A percentile compares a stretch with the other conserved stretches of the same genome.
Conservation (phyloP, 2,888 invertebrate species). For the Acleris sparsana region DNA sequence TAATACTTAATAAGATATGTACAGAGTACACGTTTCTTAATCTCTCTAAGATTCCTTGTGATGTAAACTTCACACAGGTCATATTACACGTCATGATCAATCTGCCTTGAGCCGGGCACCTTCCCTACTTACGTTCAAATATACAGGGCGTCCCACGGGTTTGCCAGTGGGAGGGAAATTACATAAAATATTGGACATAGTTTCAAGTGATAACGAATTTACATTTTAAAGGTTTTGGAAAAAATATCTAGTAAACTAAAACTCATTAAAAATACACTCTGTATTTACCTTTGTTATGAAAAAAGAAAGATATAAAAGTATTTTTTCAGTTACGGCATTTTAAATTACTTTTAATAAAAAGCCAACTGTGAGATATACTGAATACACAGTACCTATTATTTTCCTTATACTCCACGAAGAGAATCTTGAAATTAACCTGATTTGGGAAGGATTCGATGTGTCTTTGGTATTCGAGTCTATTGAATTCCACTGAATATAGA, state of each 20-base stretch:
- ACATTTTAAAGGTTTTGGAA: too few relatives aligned
- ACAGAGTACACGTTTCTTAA: not conserved
- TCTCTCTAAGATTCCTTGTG: slow-evolving; percentile 15
- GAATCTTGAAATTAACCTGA: slow-evolving; percentile 16
- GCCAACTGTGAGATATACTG: too few relatives aligned
- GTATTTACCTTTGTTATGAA: too few relatives aligned
- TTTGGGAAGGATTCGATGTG: slow-evolving; percentile 10
- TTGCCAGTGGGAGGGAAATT: too few relatives aligned
- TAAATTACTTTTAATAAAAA: too few relatives aligned
- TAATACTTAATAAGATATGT: not conserved
- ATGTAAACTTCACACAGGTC: slow-evolving; percentile 9
- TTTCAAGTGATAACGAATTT: too few relatives aligned
- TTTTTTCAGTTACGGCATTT: too few relatives aligned
- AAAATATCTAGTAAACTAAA: too few relatives aligned
- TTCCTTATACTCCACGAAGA: not conserved
- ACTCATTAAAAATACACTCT: too few relatives aligned
- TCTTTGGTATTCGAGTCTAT: slow-evolving; percentile 3
- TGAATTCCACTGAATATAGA: not conserved
- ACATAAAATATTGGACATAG: too few relatives aligned
- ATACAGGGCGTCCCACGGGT: not conserved
- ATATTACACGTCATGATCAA: slow-evolving; percentile 9
- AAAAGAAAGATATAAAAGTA: too few relatives aligned
- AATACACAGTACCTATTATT: not conserved
- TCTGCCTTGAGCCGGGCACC: slow-evolving; percentile 10
- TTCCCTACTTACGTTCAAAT: not conserved